A percentile compares a stretch with the other conserved stretches of the same genome.
Evolutionary conservation across 35 echinoderm and acorn worm species (phyloP).

Genomic region (Hemicentrotus pulcherrimus): DNA sequence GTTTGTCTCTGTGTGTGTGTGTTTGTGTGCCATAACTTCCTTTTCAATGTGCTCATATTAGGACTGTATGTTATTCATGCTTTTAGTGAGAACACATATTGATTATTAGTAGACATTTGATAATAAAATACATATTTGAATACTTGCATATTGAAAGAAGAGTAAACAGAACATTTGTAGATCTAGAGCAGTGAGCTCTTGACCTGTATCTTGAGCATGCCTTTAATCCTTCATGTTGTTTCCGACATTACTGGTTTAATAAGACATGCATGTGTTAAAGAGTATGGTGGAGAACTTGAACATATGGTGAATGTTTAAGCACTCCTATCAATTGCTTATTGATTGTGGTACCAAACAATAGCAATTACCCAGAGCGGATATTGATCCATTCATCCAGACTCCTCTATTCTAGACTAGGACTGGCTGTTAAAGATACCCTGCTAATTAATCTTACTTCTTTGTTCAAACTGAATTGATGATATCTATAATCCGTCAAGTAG

Average conservation of each 20-base stretch:
- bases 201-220: neutral
- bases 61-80: neutral
- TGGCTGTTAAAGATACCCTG: no score
- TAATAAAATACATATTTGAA: neutral
- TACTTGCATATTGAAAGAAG: neutral
- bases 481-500: no score
- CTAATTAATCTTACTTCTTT: no score
- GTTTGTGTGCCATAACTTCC: no score
- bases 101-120: neutral
- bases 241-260: neutral
- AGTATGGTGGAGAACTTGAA: neutral
- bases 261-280: neutral
- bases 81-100: neutral
- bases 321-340: neutral
- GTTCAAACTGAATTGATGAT: no score
- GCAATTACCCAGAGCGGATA: neutral
- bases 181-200: neutral
- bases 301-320: constrained; percentile 9
- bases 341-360: neutral
- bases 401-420: neutral
- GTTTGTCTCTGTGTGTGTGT: no score
- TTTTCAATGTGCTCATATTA: no score
- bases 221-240: neutral
- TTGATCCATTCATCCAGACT: neutral
- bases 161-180: neutral